These are phyloP conservation scores for Leptinotarsa tumamoca DNA, from an alignment of 2,888 invertebrate genomes.

Conservation along the genomic window DNA sequence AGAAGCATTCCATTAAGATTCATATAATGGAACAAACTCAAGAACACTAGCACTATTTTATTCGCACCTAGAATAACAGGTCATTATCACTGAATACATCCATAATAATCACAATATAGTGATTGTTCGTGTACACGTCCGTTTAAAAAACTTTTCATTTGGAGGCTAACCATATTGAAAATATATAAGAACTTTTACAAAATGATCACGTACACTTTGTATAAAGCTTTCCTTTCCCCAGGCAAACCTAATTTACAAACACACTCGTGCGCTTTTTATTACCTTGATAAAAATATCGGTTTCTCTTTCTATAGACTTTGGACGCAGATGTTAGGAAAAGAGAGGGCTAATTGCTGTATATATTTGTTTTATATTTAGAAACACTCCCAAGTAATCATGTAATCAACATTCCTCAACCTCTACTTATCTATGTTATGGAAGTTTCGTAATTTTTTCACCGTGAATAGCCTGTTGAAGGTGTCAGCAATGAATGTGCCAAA, in stretches of 20 bases:
- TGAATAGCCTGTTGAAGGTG: neutral
- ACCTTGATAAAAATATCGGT: slow-evolving; percentile 14
- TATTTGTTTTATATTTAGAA: slow-evolving; percentile 22
- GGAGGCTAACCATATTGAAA: slow-evolving; percentile 14
- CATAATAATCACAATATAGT: neutral
- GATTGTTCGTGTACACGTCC: slow-evolving; percentile 4
- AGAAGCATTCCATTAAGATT: too few relatives aligned
- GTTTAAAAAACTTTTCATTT: slow-evolving; percentile 12
- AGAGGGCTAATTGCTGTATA: slow-evolving; percentile 2
- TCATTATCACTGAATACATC: slow-evolving; percentile 15
- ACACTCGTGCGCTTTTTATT: slow-evolving; percentile 7
- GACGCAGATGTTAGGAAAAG: slow-evolving; percentile 1
- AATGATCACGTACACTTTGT: slow-evolving; percentile 24
- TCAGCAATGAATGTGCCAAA: neutral
- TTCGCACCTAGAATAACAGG: slow-evolving; percentile 2
- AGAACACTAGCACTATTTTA: neutral
- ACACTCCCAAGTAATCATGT: slow-evolving; percentile 26
- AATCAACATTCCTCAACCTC: slow-evolving; percentile 22
- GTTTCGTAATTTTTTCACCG: slow-evolving; percentile 10
- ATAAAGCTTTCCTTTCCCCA: slow-evolving; percentile 27
- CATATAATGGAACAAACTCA: neutral
- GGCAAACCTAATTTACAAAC: slow-evolving; percentile 18
- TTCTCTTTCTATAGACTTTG: slow-evolving; percentile 3
- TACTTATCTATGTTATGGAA: slow-evolving; percentile 13
- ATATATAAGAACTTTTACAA: slow-evolving; percentile 8